Evolutionary conservation across 2,797 vertebrate species (phyloP), one percentile per base, ranked within the genome.

Genomic region (Alosa sapidissima): DNA sequence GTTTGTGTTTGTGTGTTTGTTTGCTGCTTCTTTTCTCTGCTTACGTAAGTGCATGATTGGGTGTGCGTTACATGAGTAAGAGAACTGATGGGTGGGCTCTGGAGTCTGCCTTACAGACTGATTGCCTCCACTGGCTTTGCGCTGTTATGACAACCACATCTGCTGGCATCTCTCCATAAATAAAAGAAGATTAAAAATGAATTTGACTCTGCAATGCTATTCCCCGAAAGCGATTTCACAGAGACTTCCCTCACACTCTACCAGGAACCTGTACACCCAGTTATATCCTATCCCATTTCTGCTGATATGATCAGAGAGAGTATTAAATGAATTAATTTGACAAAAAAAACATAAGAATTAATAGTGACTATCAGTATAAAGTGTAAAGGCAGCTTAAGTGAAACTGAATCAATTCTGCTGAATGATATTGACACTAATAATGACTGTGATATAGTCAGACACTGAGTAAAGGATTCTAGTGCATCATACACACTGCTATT

Each of bases 181-280:
- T 72, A 72, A 41, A 72, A 33, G 65, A 72, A 36, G 65, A 72
- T 72, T 72, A 36, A 72, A 72, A 72, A 72, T 72, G 28, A 5
- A 36, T 68, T 62, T 21, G 62, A 72, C 65, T 72, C 33, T 36
- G 65, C 13, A n/a, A 24, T 13, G 28, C 33, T 36, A 72, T 36
- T 36, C 65, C n/a, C 58, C n/a, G 58, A 62, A 55, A 55, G 54
- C 19, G 54, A 55, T 55, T 55, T 55, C 54, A 62, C 58, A 24
- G 58, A 62, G 58, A 1, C 58, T 10, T 62, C 65, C 11, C 65
- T 41, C 33, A 14, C 13, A 72, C 28, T 72, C 65, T 62, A 24
- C 21, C 9, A 24, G n/a, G 58, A 62, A 62, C n/a, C 58, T 24
- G 21, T 9, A 10, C 21, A 24, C 58, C n/a, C n/a, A 3, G 11